Conservation (phyloP, 2,797 vertebrate species). For the Hozukius guyotensis region DNA sequence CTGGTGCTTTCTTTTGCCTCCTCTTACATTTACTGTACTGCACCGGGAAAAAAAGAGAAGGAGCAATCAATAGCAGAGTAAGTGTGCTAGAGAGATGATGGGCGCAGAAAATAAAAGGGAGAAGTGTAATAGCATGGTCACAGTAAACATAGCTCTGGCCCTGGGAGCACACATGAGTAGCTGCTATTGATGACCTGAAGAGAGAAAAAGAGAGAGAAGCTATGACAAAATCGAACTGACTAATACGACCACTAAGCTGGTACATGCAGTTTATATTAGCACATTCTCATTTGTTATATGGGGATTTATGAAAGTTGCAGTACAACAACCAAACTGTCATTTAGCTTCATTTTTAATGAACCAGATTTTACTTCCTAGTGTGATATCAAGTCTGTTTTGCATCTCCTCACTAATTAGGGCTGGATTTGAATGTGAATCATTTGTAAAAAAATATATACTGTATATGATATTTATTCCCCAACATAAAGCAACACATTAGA, state of each 20-base stretch:
- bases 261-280: background rate
- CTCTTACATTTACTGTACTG: too few species aligned
- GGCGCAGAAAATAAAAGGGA: slow-evolving; percentile 11
- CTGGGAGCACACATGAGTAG: slow-evolving; percentile 2
- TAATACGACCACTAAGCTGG: background rate
- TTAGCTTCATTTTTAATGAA: background rate
- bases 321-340: background rate
- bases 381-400: background rate
- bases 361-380: background rate
- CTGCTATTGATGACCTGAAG: slow-evolving; percentile 3
- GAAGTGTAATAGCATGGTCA: slow-evolving; percentile 1
- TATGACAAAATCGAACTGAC: background rate
- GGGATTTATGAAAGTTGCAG: background rate
- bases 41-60: background rate
- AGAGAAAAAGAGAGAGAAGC: background rate
- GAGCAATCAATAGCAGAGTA: slow-evolving; percentile 7
- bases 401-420: background rate
- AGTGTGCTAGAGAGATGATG: background rate
- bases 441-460: background rate
- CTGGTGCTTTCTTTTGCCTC: background rate
- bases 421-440: background rate
- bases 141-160: slow-evolving; percentile 8
- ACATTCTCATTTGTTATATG: background rate
- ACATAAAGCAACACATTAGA: background rate
- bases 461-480: background rate